Evolutionary conservation across 2,888 invertebrate genomes (phyloP).

Genomic region (Leucoma salicis): DNA sequence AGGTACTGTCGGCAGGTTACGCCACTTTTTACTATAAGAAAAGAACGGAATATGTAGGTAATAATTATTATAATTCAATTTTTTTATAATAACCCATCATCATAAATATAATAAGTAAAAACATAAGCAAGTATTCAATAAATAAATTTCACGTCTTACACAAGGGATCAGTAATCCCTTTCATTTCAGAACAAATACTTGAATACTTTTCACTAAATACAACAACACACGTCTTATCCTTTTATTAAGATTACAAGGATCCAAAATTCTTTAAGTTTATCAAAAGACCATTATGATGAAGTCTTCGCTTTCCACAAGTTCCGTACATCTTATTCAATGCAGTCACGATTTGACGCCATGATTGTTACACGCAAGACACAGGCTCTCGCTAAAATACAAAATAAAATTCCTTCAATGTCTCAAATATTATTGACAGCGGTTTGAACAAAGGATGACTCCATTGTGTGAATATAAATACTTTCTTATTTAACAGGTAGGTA

Average conservation of each 20-base stretch:
- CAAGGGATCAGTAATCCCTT: too few species aligned
- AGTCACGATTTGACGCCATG: slow-evolving; percentile 46
- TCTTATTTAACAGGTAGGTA: slow-evolving; percentile 18
- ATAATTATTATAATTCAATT: too few species aligned
- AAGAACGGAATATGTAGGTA: too few species aligned
- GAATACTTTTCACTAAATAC: too few species aligned
- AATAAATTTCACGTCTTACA: too few species aligned
- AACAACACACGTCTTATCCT: slow-evolving; percentile 12
- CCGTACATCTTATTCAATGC: slow-evolving; percentile 30
- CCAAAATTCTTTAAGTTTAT: slow-evolving; percentile 19
- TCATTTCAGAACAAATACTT: too few species aligned
- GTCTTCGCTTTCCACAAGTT: slow-evolving; percentile 50
- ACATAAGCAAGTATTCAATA: too few species aligned
- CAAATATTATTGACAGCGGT: slow-evolving; percentile 21
- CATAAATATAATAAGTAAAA: too few species aligned
- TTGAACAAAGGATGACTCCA: slow-evolving; percentile 37
- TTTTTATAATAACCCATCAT: too few species aligned
- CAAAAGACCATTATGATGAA: slow-evolving; percentile 34
- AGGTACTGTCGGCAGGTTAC: too few species aligned
- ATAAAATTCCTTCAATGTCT: slow-evolving; percentile 23
- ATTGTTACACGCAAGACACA: slow-evolving; percentile 28
- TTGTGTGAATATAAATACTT: slow-evolving; percentile 44
- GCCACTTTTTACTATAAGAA: too few species aligned
- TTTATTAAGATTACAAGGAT: slow-evolving; percentile 22
- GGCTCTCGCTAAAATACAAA: slow-evolving; percentile 36